Evolutionary conservation across 2,888 invertebrate genomes (phyloP).

Genomic region (Tribolium freemani): DNA sequence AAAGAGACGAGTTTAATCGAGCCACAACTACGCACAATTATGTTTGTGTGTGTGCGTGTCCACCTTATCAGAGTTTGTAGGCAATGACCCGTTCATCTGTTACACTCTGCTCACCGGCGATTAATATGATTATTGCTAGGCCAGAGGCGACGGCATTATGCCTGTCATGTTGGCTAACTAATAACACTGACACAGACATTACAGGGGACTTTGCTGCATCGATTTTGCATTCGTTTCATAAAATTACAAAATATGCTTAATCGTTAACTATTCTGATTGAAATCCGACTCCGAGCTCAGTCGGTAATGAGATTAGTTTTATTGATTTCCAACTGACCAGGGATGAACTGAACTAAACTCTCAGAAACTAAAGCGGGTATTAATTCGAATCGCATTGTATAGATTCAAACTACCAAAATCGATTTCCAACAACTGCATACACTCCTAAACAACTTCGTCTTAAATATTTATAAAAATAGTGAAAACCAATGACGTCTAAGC

Average conservation of each 20-base stretch:
- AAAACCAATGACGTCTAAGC: no score
- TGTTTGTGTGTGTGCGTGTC: not conserved
- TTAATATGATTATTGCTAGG: constrained; percentile 33
- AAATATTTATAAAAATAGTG: no score
- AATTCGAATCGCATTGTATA: not conserved
- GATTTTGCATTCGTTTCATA: not conserved
- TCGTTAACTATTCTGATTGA: not conserved
- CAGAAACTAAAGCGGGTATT: not conserved
- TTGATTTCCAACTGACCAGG: constrained; percentile 1
- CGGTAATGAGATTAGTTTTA: constrained; percentile 14
- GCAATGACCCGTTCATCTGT: constrained; percentile 24
- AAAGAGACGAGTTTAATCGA: not conserved
- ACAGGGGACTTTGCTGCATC: not conserved
- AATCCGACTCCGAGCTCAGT: not conserved
- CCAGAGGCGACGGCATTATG: constrained; percentile 19
- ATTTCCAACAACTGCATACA: not conserved
- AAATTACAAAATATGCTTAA: not conserved
- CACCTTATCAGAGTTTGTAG: constrained; percentile 11
- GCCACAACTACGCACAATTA: constrained; percentile 9
- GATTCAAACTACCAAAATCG: not conserved
- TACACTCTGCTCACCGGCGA: constrained; percentile 18
- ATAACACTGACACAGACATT: not conserved
- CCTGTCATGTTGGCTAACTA: constrained; percentile 17
- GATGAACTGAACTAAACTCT: not conserved
- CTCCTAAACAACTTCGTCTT: no score